phyloP scores from a whole-genome alignment of 2,797 vertebrate species.

The Cuniculus paca region DNA sequence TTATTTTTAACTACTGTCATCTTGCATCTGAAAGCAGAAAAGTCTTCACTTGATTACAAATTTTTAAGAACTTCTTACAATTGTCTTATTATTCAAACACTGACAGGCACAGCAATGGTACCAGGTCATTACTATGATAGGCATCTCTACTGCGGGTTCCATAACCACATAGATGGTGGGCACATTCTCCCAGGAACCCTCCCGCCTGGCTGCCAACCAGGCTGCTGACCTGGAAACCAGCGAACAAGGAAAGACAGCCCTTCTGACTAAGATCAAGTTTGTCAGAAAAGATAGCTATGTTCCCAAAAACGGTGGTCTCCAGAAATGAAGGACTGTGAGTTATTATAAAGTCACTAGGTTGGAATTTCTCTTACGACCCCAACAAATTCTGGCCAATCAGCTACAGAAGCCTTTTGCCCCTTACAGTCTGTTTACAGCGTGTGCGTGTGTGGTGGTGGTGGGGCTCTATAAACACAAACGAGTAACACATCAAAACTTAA shows the following conservation, averaged over 20 bases:
- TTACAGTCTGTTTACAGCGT: not conserved
- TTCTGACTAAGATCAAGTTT: not conserved
- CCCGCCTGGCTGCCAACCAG: not conserved
- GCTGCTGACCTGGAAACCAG: not conserved
- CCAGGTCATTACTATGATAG: not conserved
- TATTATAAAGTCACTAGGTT: not conserved
- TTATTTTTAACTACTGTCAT: conserved; percentile 33
- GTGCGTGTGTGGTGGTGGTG: no score
- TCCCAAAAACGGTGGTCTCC: not conserved
- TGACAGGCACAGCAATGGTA: not conserved
- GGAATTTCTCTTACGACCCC: not conserved
- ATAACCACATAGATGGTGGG: not conserved
- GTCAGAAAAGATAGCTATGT: not conserved
- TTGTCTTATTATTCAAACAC: conserved; percentile 1
- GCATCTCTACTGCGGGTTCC: not conserved
- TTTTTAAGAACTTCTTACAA: conserved; percentile 38
- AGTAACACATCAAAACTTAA: conserved; percentile 36
- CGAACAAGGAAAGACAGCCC: not conserved
- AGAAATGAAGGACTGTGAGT: not conserved
- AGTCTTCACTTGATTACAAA: conserved; percentile 24
- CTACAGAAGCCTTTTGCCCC: not conserved
- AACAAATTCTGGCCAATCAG: not conserved
- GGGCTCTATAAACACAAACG: not conserved
- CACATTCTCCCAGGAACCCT: not conserved
- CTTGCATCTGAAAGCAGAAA: conserved; percentile 16